These are phyloP conservation scores for Mythimna ferrago DNA, from an alignment of 2,888 invertebrate genomes.

Conservation along the genomic window DNA sequence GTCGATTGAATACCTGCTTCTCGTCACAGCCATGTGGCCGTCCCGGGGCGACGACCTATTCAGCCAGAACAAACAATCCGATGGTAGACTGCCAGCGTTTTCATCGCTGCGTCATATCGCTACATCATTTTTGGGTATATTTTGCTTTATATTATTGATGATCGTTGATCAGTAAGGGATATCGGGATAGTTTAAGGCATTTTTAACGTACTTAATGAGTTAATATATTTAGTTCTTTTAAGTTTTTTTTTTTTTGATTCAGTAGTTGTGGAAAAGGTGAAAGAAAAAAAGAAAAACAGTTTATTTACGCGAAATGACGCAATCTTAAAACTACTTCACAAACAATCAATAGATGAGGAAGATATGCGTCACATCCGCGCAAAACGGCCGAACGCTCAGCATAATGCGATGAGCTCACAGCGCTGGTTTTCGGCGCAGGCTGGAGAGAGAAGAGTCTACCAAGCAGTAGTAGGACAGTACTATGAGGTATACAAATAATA, in stretches of 20 bases:
- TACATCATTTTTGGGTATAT: slow-evolving; percentile 23
- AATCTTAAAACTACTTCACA: too few species aligned
- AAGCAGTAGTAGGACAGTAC: not conserved
- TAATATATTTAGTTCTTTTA: not conserved
- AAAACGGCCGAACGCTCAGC: too few species aligned
- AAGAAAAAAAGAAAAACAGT: not conserved
- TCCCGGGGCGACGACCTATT: slow-evolving; percentile 73
- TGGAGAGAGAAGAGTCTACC: too few species aligned
- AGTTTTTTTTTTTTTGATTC: not conserved
- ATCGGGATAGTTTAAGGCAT: not conserved
- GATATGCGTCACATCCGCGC: too few species aligned
- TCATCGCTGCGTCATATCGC: slow-evolving; percentile 56
- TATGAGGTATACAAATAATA: not conserved
- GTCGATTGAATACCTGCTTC: slow-evolving; percentile 59
- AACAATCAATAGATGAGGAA: too few species aligned
- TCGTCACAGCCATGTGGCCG: slow-evolving; percentile 60
- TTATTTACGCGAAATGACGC: too few species aligned
- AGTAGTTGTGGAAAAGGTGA: not conserved
- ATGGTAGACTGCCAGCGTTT: slow-evolving; percentile 57
- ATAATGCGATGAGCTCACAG: too few species aligned
- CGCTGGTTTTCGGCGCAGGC: too few species aligned
- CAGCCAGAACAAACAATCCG: slow-evolving; percentile 73
- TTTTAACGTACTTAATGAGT: not conserved
- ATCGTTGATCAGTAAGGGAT: not conserved
- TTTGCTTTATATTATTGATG: not conserved